These are phyloP conservation scores for Cryptus viduatorius DNA, from an alignment of 2,888 invertebrate genomes.

Conservation along the genomic window DNA sequence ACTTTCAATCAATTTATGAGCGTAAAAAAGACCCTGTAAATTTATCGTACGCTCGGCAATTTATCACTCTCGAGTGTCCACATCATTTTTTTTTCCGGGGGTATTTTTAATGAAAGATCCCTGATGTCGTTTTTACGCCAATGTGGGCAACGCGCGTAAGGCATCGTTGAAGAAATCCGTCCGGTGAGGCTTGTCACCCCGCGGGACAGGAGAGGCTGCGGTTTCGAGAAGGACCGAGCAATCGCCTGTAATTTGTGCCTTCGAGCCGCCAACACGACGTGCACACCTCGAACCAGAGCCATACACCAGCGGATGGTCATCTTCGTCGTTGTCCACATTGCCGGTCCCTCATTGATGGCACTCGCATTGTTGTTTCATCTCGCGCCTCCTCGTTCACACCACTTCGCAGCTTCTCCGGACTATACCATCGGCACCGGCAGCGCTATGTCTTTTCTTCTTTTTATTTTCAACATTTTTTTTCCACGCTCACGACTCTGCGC, in stretches of 20 bases:
- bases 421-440: not conserved
- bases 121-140: conserved; percentile 47
- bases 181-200: conserved; percentile 78
- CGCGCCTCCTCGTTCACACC: conserved; percentile 67
- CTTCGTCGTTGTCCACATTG: conserved; percentile 39
- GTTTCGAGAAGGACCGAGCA: conserved; percentile 68
- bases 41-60: not conserved
- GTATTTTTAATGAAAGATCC: conserved; percentile 20
- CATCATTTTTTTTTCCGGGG: not conserved
- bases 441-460: conserved; percentile 39
- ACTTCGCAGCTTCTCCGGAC: conserved; percentile 44
- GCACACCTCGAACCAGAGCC: conserved; percentile 15
- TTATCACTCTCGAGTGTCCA: not conserved
- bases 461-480: conserved; percentile 29
- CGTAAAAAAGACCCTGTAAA: not conserved
- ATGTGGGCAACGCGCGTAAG: conserved; percentile 41
- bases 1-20: not conserved
- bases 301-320: conserved; percentile 31
- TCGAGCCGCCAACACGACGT: conserved; percentile 72
- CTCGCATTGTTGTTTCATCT: conserved; percentile 77
- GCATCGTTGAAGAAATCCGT: conserved; percentile 50
- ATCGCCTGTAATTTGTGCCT: conserved; percentile 83
- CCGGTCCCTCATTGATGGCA: conserved; percentile 74
- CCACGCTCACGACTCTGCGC: not conserved
- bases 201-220: conserved; percentile 74